Base-by-base conservation (phyloP, 1,140 invertebrate genomes). In the Stegodyphus dumicola region DNA sequence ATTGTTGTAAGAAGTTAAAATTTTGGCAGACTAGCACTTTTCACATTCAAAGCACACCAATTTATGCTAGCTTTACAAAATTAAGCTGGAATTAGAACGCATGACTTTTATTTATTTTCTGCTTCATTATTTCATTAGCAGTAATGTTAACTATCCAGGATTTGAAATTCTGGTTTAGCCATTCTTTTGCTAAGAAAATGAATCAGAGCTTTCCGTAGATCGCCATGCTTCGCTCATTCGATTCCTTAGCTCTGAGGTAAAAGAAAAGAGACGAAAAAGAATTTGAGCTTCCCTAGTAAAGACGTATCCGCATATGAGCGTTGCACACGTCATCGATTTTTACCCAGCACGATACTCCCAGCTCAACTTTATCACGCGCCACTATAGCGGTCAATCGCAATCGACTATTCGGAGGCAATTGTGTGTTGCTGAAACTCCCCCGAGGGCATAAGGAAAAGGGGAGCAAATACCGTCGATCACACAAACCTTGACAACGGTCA, bases 331-430 rank as follows among this genome's bases (percentile, higher is more conserved):
- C 78, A 81, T 81, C 70, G 78, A 81, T 81, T 81, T 33, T 64
- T 70, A 79, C 77, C 77, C 70, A 70, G 18, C 52, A 48, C 78
- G 49, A 60, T 33, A 33, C 56, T 15, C 56, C 56, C 53, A 33
- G 7, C 78, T 73, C 67, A 73, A 73, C 78, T 81, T 81, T 69
- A 81, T 73, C 69, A 81, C 78, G 78, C 78, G 48, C 78, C 78
- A 73, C 78, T 81, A 81, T 54, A 81, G 73, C 78, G 70, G 78
- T 73, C 78, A 81, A 81, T 81, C 70, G 53, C 78, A 60, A 81
- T 81, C 70, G 67, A 71, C 78, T 71, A 73, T 51, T 69, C 78
- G 56, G 56, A 60, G 56, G 56, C 78, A 81, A 81, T 81, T 81
- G 78, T 73, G 70, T 17, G 78, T 67, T 67, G 54, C 51, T 66